Percentiles rank a stretch among this genome's conserved stretches.
These are phyloP conservation scores for Kryptolebias marmoratus DNA, from an alignment of 2,113 vertebrate species.

Conservation along the genomic window DNA sequence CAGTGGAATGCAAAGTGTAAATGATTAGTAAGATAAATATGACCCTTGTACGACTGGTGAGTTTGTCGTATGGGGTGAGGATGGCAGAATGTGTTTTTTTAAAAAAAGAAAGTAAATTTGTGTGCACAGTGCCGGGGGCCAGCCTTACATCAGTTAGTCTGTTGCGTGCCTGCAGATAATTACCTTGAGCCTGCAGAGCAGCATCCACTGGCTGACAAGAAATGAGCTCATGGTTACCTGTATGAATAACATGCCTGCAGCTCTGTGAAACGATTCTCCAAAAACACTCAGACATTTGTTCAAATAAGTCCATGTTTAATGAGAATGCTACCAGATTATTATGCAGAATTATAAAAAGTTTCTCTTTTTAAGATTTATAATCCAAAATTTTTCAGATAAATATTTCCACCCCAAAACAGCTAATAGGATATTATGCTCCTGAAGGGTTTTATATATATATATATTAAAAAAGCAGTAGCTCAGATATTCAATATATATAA, in stretches of 20 bases:
- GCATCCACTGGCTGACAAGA: constrained; percentile 62
- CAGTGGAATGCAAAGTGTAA: constrained; percentile 35
- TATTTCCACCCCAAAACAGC: too few species aligned
- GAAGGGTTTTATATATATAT: too few species aligned
- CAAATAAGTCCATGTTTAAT: background rate
- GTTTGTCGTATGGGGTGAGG: constrained; percentile 34
- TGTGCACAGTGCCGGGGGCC: constrained; percentile 25
- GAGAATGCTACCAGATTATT: background rate
- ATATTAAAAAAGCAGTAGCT: too few species aligned
- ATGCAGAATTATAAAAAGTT: too few species aligned
- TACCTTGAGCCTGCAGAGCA: constrained; percentile 68
- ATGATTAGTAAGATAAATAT: constrained; percentile 36
- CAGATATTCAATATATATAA: too few species aligned
- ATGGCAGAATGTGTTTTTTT: constrained; percentile 14
- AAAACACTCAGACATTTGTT: background rate
- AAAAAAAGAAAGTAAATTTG: constrained; percentile 2
- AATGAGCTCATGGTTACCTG: constrained; percentile 77
- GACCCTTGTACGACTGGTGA: constrained; percentile 29
- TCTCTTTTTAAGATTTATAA: too few species aligned
- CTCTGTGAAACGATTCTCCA: constrained; percentile 6
- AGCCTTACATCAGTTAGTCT: constrained; percentile 26
- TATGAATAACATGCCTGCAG: constrained; percentile 56
- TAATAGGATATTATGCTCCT: too few species aligned
- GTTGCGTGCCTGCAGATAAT: constrained; percentile 79
- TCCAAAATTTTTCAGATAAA: too few species aligned